These are phyloP conservation scores for Periplaneta americana DNA, from an alignment of 1,140 invertebrate genomes.

Conservation along the genomic window DNA sequence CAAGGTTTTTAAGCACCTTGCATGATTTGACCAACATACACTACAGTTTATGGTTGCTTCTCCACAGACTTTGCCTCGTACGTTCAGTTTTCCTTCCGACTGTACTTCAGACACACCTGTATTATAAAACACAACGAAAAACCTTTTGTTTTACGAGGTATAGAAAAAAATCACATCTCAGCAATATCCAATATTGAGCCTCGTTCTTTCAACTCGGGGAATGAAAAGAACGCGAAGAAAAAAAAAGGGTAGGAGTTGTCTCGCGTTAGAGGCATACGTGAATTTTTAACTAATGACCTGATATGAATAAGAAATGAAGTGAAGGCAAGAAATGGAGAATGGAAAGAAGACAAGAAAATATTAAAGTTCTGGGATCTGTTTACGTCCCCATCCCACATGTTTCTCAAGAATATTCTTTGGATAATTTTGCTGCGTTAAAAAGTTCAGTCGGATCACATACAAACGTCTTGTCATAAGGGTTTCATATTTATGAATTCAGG, in stretches of 20 bases:
- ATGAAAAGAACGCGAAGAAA: not conserved
- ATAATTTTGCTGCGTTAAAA: not conserved
- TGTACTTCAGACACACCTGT: not conserved
- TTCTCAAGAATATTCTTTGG: not conserved
- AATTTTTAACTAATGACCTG: not conserved
- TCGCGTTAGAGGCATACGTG: not conserved
- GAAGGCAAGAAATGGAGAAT: not conserved
- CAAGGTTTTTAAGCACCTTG: too few species aligned
- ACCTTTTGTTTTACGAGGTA: not conserved
- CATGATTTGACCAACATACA: too few species aligned
- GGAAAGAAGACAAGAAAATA: not conserved
- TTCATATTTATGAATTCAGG: not conserved
- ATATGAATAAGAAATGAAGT: not conserved
- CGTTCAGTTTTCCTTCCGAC: too few species aligned
- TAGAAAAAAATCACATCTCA: not conserved
- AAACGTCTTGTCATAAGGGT: not conserved
- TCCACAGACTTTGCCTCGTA: too few species aligned
- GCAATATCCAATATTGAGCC: not conserved
- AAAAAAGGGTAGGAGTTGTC: not conserved
- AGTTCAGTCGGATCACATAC: not conserved
- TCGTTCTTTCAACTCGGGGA: not conserved
- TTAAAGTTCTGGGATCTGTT: not conserved
- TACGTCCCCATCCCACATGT: not conserved
- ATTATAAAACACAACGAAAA: not conserved
- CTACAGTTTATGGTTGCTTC: too few species aligned